Evolutionary conservation across 2,797 vertebrate genomes (phyloP).

Genomic region (Rachycentron canadum): DNA sequence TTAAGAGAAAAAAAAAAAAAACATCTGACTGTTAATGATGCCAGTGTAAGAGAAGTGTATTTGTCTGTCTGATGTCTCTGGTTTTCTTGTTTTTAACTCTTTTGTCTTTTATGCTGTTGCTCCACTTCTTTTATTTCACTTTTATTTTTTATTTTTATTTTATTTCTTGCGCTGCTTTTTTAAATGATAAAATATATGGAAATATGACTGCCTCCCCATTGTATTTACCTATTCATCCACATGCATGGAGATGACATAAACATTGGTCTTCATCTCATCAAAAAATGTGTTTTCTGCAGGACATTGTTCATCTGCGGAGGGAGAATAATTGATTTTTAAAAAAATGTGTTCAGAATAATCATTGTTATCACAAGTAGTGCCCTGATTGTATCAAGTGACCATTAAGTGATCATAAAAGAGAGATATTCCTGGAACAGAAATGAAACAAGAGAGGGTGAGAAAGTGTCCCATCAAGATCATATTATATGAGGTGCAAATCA

Average conservation of each 20-base stretch:
- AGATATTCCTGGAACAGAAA: background rate
- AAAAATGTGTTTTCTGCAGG: background rate
- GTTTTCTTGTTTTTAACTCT: background rate
- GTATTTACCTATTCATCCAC: background rate
- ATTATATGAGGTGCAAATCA: background rate
- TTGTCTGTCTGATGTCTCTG: background rate
- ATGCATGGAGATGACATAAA: background rate
- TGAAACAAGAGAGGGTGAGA: background rate
- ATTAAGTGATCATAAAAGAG: background rate
- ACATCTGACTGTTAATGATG: background rate
- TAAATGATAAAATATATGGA: background rate
- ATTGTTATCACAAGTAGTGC: background rate
- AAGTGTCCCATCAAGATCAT: background rate
- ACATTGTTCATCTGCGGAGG: background rate
- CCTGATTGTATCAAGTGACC: conserved; percentile 15
- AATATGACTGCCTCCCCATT: background rate
- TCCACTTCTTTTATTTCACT: background rate
- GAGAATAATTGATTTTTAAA: background rate
- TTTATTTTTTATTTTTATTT: too few relatives aligned
- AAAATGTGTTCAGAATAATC: background rate
- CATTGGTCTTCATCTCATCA: background rate
- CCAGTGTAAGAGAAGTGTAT: background rate
- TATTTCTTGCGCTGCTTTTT: background rate
- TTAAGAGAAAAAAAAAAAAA: too few relatives aligned
- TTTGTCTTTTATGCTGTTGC: background rate